phyloP scores from a whole-genome alignment of 2,113 vertebrate species.

The Hippolais icterina region DNA sequence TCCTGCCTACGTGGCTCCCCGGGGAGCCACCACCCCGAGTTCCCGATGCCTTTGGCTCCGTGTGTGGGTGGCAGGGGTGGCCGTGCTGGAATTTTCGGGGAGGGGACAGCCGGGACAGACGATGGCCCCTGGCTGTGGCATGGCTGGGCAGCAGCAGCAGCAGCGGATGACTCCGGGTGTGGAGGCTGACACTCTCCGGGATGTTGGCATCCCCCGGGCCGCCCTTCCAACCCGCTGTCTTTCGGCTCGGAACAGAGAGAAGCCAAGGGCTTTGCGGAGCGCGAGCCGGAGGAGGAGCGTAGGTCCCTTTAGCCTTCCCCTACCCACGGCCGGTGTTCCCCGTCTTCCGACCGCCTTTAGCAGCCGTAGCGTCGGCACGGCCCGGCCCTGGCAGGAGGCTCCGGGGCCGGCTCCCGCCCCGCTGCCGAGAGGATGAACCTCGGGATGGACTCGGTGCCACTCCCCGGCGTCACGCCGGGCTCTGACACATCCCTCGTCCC shows the following conservation, averaged over 20 bases:
- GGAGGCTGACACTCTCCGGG: background rate
- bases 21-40: background rate
- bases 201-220: rapidly evolving
- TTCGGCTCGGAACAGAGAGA: constrained; percentile 2
- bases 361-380: background rate
- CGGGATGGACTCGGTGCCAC: background rate
- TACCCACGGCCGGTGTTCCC: background rate
- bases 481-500: background rate
- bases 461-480: background rate
- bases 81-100: rapidly evolving
- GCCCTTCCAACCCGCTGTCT: background rate
- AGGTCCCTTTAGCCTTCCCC: background rate
- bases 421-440: background rate
- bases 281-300: background rate
- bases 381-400: background rate
- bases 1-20: rapidly evolving
- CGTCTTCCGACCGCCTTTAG: background rate
- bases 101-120: background rate
- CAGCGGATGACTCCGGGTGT: rapidly evolving
- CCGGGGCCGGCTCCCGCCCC: background rate
- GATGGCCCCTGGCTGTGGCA: background rate
- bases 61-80: background rate
- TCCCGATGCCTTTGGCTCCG: rapidly evolving
- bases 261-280: background rate
- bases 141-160: background rate